A percentile compares a stretch with the other conserved stretches of the same genome.
Conservation (phyloP, 2,797 vertebrate genomes). For the Chelmon rostratus region DNA sequence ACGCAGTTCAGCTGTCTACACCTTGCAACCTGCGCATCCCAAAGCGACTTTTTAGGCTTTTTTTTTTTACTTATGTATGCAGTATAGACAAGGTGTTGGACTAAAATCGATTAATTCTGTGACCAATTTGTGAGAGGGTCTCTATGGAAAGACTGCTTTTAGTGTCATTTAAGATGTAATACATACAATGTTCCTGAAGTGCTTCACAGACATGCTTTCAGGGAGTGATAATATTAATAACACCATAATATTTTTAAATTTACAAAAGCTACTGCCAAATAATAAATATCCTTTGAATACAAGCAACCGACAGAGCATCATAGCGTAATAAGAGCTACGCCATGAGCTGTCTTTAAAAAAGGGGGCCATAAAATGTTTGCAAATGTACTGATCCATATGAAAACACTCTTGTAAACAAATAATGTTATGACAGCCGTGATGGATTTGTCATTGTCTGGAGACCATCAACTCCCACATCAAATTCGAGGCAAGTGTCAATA, state of each 20-base stretch:
- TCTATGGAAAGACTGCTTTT: too few species aligned
- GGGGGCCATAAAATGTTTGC: slow-evolving; percentile 4
- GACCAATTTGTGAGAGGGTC: neutral
- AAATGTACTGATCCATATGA: slow-evolving; percentile 40
- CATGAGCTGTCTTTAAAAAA: neutral
- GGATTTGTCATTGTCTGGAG: slow-evolving; percentile 60
- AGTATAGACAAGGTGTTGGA: neutral
- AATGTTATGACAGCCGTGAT: slow-evolving; percentile 43
- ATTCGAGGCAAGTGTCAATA: slow-evolving; percentile 52
- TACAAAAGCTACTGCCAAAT: neutral
- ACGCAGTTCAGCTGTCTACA: neutral
- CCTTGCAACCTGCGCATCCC: too few species aligned
- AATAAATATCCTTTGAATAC: neutral
- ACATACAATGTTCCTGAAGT: too few species aligned
- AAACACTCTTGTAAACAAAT: slow-evolving; percentile 43
- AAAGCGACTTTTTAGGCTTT: too few species aligned
- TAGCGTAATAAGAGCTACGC: neutral
- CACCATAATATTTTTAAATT: neutral
- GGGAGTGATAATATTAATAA: neutral
- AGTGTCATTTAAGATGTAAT: too few species aligned
- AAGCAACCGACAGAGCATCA: neutral
- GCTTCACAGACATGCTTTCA: neutral
- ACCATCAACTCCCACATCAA: slow-evolving; percentile 61
- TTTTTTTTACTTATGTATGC: too few species aligned
- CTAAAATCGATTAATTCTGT: neutral